Evolutionary conservation across 2,113 vertebrate species (phyloP).

Genomic region (Pogonocichla stellata): DNA sequence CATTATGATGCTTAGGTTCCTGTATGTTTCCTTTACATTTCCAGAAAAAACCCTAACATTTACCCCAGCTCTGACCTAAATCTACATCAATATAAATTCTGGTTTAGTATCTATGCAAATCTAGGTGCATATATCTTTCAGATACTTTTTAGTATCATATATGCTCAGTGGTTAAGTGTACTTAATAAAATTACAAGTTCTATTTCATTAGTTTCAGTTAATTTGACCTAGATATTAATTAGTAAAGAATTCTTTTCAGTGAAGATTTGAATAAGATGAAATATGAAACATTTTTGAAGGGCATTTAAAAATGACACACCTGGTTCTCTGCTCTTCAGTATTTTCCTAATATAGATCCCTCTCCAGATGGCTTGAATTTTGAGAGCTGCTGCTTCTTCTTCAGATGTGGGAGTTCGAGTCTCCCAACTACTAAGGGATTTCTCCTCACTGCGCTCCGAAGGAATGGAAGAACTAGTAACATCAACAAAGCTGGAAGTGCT

Average conservation of each 20-base stretch:
- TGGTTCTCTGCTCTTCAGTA: constrained; percentile 68
- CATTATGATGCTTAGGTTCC: neutral
- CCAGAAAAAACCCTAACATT: neutral
- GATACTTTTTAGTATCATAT: neutral
- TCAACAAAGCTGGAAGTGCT: neutral
- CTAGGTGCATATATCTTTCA: neutral
- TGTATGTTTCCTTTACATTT: neutral
- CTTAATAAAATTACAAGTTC: neutral
- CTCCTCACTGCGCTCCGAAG: constrained; percentile 17
- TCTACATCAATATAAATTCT: neutral
- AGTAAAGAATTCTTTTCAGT: neutral
- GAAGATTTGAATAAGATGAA: neutral
- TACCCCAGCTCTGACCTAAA: neutral
- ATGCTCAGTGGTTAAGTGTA: neutral
- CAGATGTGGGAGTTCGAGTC: constrained; percentile 57
- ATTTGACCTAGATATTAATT: neutral
- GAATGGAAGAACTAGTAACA: neutral
- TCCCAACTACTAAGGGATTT: constrained; percentile 55
- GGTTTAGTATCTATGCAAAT: neutral
- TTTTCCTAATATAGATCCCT: constrained; percentile 56
- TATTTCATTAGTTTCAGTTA: neutral
- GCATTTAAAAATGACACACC: constrained; percentile 58
- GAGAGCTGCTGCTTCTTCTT: constrained; percentile 69
- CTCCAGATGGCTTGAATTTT: constrained; percentile 75
- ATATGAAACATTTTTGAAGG: neutral